Base-by-base conservation (phyloP, 2,797 vertebrate species). In the Oryzias dopingdopingensis region DNA sequence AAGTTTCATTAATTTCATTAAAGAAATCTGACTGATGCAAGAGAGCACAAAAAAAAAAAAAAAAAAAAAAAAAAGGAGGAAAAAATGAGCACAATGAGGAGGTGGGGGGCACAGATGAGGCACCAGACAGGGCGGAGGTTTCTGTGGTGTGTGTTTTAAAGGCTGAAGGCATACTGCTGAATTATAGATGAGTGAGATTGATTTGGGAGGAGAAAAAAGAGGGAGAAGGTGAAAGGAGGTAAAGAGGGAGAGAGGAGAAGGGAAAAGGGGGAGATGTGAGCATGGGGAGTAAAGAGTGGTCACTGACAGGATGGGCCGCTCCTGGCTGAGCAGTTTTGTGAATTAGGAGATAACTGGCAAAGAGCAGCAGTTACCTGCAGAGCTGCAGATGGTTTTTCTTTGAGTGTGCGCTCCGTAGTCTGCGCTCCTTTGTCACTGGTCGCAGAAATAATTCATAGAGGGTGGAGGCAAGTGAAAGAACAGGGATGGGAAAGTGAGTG, bases 131-230 rank as follows among this genome's bases (percentile, higher is more conserved):
- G 65, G 79, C 74, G 80, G 83, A 80, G 81, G 79, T 80, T 87
- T 78, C 79, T 84, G 84, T 86, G 80, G 87, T 90, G 86, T 91
- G 89, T 91, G 86, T 91, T 92, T 88, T 90, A 88, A 89, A 90
- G 91, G 92, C 88, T 88, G 88, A 93, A 89, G 89, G 89, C 92
- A 94, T 94, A 94, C 91, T 92, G 91, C 85, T 94, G 92, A 95
- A 93, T 95, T 95, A 95, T 94, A 95, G 93, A 94, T 93, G 91
- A 94, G 92, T 84, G 86, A 87, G 74, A 88, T 88, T 88, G 87
- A 89, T 88, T 86, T 76, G 70, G 80, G 52, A 51, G 40, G 52
- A 58, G 45, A 42, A 61, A 40, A 29, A 32, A 26, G 0, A 46
- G 52, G 56, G 60, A 60, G 45, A 37, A 50, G 58, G 50, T 56